These are phyloP conservation scores for Drosophila varians DNA, from an alignment of 1,140 invertebrate genomes.

Conservation along the genomic window DNA sequence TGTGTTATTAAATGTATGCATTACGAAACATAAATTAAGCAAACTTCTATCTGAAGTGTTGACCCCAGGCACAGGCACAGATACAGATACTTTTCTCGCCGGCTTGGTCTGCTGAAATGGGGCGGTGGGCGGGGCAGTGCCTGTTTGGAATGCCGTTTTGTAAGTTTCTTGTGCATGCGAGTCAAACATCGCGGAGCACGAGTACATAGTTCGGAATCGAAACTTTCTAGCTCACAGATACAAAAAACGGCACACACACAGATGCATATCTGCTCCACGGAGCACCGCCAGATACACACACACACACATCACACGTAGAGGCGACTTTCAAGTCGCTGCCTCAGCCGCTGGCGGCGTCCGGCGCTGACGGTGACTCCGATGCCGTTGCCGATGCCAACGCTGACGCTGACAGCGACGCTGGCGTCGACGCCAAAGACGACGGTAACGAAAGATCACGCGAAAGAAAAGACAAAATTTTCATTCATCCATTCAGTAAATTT, in stretches of 20 bases:
- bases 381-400: slow-evolving; percentile 18
- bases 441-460: slow-evolving; percentile 64
- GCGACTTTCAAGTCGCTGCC: slow-evolving; percentile 53
- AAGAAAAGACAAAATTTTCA: background rate
- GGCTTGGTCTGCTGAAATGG: slow-evolving; percentile 14
- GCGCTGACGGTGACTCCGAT: slow-evolving; percentile 20
- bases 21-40: background rate
- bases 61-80: slow-evolving; percentile 36
- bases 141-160: slow-evolving; percentile 80
- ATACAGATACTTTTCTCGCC: slow-evolving; percentile 58
- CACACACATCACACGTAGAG: slow-evolving; percentile 4
- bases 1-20: background rate
- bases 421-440: slow-evolving; percentile 24
- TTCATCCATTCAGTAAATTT: slow-evolving; percentile 1
- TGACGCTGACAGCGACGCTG: slow-evolving; percentile 22
- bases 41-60: background rate
- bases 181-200: slow-evolving; percentile 57
- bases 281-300: slow-evolving; percentile 17
- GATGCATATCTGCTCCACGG: slow-evolving; percentile 33
- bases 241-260: slow-evolving; percentile 19
- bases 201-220: slow-evolving; percentile 40
- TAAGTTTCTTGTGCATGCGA: slow-evolving; percentile 77
- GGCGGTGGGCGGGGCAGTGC: slow-evolving; percentile 25
- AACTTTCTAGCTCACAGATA: slow-evolving; percentile 76
- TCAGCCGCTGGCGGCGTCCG: slow-evolving; percentile 4